Percentiles rank a stretch among this genome's conserved stretches.
Conservation (phyloP, 2,888 invertebrate species). For the Tenthredo notha region DNA sequence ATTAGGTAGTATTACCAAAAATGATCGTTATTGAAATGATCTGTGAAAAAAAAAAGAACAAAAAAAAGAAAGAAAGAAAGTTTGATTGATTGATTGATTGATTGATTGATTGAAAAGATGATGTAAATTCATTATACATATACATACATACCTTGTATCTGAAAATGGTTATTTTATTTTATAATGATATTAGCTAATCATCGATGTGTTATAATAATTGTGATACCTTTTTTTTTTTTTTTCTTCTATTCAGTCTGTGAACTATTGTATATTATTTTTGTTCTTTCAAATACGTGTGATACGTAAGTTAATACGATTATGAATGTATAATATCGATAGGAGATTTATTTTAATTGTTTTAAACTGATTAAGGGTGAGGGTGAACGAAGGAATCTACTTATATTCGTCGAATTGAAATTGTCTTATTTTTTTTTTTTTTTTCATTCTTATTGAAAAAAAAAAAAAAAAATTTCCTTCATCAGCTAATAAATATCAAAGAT, state of each 20-base stretch:
- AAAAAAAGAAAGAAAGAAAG: background rate
- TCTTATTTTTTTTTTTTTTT: no score
- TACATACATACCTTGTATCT: background rate
- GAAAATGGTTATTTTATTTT: background rate
- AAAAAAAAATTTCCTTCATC: background rate
- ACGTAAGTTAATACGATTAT: background rate
- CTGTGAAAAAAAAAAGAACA: slow-evolving; percentile 57
- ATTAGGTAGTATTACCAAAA: background rate
- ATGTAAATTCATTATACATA: background rate
- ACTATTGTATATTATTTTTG: background rate
- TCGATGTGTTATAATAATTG: background rate
- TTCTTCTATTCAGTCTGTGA: background rate
- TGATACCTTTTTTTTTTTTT: background rate
- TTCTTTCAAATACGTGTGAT: background rate
- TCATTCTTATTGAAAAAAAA: no score
- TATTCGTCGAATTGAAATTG: no score
- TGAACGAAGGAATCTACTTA: no score
- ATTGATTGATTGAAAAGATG: slow-evolving; percentile 30
- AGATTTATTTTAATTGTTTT: no score
- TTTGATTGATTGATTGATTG: no score
- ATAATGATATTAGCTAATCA: background rate
- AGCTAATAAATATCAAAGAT: background rate
- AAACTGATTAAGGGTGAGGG: no score
- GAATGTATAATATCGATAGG: background rate
- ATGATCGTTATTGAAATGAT: background rate